Conservation (phyloP, 2,888 invertebrate species). For the Acanthosepion pharaonis region DNA sequence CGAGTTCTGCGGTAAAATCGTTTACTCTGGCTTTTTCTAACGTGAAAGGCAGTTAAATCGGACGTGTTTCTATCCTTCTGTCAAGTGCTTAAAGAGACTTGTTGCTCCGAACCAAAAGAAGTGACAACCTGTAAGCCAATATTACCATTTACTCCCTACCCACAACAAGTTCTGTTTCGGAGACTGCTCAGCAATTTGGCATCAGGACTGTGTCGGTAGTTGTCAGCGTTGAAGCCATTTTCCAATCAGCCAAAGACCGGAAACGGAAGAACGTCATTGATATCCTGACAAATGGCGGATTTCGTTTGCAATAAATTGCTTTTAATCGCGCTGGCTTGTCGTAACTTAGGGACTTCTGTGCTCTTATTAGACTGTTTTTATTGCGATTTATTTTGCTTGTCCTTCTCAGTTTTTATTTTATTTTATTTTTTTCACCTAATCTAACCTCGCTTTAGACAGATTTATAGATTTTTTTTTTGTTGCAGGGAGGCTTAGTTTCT, state of each 20-base stretch:
- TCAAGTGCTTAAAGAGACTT: background rate
- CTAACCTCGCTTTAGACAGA: background rate
- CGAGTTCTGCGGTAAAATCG: background rate
- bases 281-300: constrained; percentile 33
- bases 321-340: background rate
- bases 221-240: background rate
- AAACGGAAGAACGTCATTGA: constrained; percentile 9
- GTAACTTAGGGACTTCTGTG: background rate
- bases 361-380: background rate
- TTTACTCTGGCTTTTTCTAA: background rate
- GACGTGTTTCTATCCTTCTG: background rate
- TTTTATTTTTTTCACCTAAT: background rate
- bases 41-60: background rate
- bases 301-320: constrained; percentile 33
- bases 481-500: too few species aligned
- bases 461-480: background rate
- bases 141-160: background rate
- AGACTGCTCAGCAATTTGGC: background rate
- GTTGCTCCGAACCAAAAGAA: background rate
- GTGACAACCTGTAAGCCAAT: background rate
- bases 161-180: background rate
- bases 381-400: too few species aligned
- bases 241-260: constrained; percentile 33
- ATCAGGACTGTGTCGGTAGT: background rate
- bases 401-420: too few species aligned